Base-by-base conservation (phyloP, 1,140 invertebrate genomes). In the Atta colombica region DNA sequence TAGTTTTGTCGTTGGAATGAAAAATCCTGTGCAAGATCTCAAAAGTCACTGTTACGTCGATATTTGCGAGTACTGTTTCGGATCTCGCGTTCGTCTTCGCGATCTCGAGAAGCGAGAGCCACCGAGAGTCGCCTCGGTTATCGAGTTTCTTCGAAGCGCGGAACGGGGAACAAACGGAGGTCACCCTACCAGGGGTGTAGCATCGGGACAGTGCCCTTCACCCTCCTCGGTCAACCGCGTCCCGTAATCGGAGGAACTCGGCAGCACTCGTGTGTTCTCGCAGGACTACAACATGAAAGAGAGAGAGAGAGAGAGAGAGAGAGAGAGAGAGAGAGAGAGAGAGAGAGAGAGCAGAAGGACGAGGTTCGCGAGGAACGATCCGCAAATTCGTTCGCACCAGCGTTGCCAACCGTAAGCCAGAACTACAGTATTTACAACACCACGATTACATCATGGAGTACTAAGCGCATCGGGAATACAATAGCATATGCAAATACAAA, bases 241-340 rank as follows among this genome's bases (percentile, higher is more conserved):
- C 87, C 28, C 80, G 77, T 87, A 87, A 89, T 90, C 87, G 87
- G 85, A 87, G 60, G 58, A 87, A 74, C 85, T 90, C 87, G 88
- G 87, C 51, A 66, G 61, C 71, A 63, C 35, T 90, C 88, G 88
- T 90, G 77, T 63, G 51, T 55, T 66, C 77, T 89, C 84, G 84
- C 69, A 87, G 51, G 71, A 85, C 63, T 51, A 87, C 45, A 65
- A 75, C 77, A 8, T 45, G 68, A 5, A 3, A 31, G 31, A 31
- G 31, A 31, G 31, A 31, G 31, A 31, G 31, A 31, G 3, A 31
- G 31, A 31, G 78, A 58, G 35, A 78, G 77, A n/a, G 25, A 55
- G 16, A 53, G n/a, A 78, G 61, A 49, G 31, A 28, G 31, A 31
- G 4, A 31, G 31, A 4, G 31, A 31, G 78, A 58, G 35, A 78